Conservation (phyloP, 2,888 invertebrate genomes). For the Craniophora ligustri region DNA sequence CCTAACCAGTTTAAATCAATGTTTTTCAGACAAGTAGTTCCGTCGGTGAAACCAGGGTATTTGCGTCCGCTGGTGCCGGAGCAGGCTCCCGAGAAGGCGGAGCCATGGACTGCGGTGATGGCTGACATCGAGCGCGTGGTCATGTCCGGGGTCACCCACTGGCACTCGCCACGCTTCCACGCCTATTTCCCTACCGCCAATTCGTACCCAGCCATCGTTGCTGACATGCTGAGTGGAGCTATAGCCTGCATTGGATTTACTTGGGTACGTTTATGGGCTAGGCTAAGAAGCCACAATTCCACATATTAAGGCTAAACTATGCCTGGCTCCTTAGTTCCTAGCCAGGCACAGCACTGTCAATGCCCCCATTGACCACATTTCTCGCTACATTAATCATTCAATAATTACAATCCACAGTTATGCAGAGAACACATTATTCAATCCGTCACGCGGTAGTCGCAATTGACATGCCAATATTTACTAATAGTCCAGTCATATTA, state of each 20-base stretch:
- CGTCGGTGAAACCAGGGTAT: slow-evolving; percentile 98
- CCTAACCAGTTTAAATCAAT: not conserved
- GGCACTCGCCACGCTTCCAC: slow-evolving; percentile 98
- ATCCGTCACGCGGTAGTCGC: no score
- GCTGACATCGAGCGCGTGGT: slow-evolving; percentile 97
- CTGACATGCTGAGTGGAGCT: slow-evolving; percentile 97
- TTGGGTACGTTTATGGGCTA: slow-evolving; percentile 91
- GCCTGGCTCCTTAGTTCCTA: no score
- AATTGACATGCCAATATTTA: no score
- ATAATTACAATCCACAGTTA: no score
- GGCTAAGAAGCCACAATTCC: no score
- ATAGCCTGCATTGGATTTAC: slow-evolving; percentile 99
- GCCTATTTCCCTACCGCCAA: slow-evolving; percentile 98
- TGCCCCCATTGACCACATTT: no score
- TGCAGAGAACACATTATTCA: no score
- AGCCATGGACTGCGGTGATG: slow-evolving; percentile 97
- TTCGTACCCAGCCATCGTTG: slow-evolving; percentile 97
- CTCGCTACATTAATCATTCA: no score
- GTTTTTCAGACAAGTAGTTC: slow-evolving; percentile 92
- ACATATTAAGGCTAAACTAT: no score
- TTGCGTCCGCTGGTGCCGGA: slow-evolving; percentile 95
- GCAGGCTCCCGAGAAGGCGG: slow-evolving; percentile 94
- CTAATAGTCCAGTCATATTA: no score
- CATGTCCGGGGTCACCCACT: slow-evolving; percentile 99
- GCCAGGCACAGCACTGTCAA: no score